Base-by-base conservation (phyloP, 2,888 invertebrate species). In the Zygogramma bicolorata region DNA sequence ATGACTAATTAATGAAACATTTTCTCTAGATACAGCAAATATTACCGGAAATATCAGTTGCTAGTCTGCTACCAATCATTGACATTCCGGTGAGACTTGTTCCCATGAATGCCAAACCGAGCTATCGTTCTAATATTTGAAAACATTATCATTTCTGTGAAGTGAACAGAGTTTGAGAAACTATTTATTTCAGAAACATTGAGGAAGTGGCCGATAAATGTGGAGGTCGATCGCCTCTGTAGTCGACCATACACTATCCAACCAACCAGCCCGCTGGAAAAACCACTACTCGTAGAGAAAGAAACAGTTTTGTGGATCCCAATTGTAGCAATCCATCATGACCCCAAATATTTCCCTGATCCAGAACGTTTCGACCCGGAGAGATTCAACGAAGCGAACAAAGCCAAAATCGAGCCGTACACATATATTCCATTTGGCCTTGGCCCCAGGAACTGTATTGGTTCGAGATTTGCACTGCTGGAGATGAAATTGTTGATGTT, bases 401-500 rank as follows among this genome's bases (percentile, higher is more conserved):
- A 86, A 75, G 82, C 84, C 0, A 87, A 86, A 0, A 87, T 90
- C 49, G 81, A 86, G 65, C 88, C 88, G 0, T 88, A 88, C 75
- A 87, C 88, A 0, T 90, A 87, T 74, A 79, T 89, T 81, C 90
- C 90, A 0, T 90, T 90, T 77, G 90, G 90, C 1, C 75, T 84
- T 20, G 90, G 90, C 0, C 90, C 90, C 0, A 86, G 90, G 68
- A 87, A 83, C 75, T 91, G 90, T 77, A 88, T 90, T 65, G 90
- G 89, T 4, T 82, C 82, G 3, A 78, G 86, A 74, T 86, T 86
- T 73, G 86, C 86, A 13, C 60, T 85, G 3, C 57, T 86, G 66
- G 85, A 85, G 78, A 77, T 77, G 0, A 86, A 86, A 78, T 73
- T 79, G 0, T 40, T 85, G 2, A 70, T 84, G 15, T 79, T 82